phyloP scores from a whole-genome alignment of 2,888 invertebrate genomes.

The Tetranychus truncatus region DNA sequence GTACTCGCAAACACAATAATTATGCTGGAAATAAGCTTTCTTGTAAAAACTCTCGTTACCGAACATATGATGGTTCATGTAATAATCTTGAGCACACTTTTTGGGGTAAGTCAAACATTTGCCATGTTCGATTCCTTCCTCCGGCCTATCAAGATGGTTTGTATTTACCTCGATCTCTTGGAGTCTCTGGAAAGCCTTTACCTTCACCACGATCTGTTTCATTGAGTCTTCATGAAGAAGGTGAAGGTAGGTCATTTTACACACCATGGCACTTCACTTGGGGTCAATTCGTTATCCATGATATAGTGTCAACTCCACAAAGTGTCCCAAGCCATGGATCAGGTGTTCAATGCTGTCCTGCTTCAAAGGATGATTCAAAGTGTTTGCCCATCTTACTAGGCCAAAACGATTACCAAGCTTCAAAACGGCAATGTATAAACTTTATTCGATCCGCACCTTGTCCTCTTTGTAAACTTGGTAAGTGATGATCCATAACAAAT shows the following conservation, averaged over 20 bases:
- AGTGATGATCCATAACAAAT: not conserved
- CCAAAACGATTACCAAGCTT: conserved; percentile 20
- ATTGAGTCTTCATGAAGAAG: conserved; percentile 46
- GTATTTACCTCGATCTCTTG: conserved; percentile 20
- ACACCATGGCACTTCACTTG: conserved; percentile 89
- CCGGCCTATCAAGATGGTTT: conserved; percentile 68
- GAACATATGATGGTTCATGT: conserved; percentile 70
- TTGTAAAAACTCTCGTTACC: conserved; percentile 39
- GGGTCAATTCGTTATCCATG: conserved; percentile 80
- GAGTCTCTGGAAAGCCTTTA: conserved; percentile 42
- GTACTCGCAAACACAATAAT: not conserved
- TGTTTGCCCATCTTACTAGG: conserved; percentile 22
- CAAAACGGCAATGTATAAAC: conserved; percentile 22
- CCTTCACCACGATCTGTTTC: conserved; percentile 73
- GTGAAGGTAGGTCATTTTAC: conserved; percentile 41
- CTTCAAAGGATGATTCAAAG: conserved; percentile 14
- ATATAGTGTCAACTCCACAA: conserved; percentile 68
- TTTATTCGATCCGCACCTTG: conserved; percentile 24
- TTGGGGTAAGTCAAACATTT: conserved; percentile 65
- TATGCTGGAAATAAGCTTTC: not conserved
- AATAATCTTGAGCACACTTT: conserved; percentile 56
- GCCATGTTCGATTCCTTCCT: conserved; percentile 61
- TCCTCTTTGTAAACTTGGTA: conserved; percentile 24
- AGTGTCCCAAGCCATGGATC: not conserved
- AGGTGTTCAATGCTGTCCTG: conserved; percentile 17